Conservation (phyloP, 2,113 vertebrate species). For the Syngnathus scovelli region DNA sequence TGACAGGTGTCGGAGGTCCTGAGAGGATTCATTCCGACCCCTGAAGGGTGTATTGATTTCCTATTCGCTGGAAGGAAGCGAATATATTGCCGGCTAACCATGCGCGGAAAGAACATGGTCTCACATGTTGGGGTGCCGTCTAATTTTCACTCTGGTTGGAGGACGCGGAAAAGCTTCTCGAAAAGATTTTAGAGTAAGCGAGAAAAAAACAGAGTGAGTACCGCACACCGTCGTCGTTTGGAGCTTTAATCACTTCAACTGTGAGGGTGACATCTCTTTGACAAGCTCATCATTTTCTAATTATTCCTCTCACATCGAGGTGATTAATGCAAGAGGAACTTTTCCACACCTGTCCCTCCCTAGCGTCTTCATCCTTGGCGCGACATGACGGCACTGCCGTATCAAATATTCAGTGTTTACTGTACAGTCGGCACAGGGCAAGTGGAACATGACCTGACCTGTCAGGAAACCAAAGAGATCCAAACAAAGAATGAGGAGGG, state of each 20-base stretch:
- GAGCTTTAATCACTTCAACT: constrained; percentile 43
- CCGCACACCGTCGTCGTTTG: background rate
- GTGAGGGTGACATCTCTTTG: constrained; percentile 34
- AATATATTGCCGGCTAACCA: constrained; percentile 48
- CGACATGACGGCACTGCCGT: background rate
- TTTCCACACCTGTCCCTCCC: background rate
- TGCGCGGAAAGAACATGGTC: constrained; percentile 42
- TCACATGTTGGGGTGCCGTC: background rate
- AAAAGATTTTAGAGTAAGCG: constrained; percentile 10
- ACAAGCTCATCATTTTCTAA: constrained; percentile 53
- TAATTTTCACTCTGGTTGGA: background rate
- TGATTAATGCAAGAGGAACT: constrained; percentile 46
- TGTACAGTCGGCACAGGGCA: constrained; percentile 40
- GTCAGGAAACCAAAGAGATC: constrained; percentile 58
- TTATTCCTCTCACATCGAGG: constrained; percentile 37
- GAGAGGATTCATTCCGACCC: background rate
- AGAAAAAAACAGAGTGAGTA: background rate
- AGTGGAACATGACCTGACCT: constrained; percentile 71
- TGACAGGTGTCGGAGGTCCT: constrained; percentile 1
- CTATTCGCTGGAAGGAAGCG: constrained; percentile 20
- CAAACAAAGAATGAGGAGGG: constrained; percentile 53
- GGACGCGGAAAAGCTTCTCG: background rate
- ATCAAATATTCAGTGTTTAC: constrained; percentile 74
- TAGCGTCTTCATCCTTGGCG: background rate
- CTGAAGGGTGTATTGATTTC: constrained; percentile 33